phyloP scores from a whole-genome alignment of 2,797 vertebrate genomes.

The Poecilia gillii region DNA sequence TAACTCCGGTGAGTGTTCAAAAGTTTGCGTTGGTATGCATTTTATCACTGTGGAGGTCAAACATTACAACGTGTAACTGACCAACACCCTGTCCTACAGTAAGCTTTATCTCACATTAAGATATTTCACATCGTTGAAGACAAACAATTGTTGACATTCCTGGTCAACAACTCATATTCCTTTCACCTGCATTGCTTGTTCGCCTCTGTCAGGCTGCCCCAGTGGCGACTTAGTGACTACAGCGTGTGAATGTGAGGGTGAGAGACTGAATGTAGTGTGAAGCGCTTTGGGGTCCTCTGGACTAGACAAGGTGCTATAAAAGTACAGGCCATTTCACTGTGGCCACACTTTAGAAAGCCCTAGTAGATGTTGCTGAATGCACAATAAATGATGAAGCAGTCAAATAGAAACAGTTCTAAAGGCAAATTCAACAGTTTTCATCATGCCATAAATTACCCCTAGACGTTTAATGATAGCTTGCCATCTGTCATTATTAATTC shows the following conservation, averaged over 20 bases:
- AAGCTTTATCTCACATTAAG: not conserved
- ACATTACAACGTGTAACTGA: not conserved
- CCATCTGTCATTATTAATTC: not conserved
- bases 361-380: not conserved
- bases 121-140: not conserved
- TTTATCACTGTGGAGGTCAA: not conserved
- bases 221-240: no score
- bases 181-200: no score
- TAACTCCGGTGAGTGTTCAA: slow-evolving; percentile 5
- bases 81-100: not conserved
- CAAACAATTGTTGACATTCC: not conserved
- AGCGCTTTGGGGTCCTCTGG: no score
- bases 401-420: not conserved
- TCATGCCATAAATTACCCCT: not conserved
- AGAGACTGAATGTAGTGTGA: no score
- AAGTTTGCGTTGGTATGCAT: not conserved
- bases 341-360: not conserved
- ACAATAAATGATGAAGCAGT: not conserved
- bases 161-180: not conserved
- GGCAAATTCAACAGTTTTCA: not conserved
- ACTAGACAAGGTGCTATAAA: no score
- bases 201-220: no score
- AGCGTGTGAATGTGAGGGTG: no score
- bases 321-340: no score
- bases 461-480: not conserved